These are phyloP conservation scores for Diprion similis DNA, from an alignment of 1,140 invertebrate genomes.

Conservation along the genomic window DNA sequence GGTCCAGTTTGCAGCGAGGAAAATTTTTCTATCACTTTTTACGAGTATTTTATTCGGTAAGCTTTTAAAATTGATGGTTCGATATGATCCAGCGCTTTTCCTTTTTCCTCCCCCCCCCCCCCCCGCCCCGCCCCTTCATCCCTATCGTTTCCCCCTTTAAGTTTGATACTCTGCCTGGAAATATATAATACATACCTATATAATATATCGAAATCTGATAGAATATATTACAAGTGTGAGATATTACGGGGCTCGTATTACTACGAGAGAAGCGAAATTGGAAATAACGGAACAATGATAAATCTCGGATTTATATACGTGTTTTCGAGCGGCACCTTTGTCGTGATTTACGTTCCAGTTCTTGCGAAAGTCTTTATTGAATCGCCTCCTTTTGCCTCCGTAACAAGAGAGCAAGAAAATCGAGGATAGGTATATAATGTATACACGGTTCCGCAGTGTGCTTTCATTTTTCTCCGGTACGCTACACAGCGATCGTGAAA, in stretches of 20 bases:
- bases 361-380: neutral
- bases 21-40: conserved; percentile 15
- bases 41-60: conserved; percentile 15
- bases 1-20: neutral
- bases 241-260: conserved; percentile 26
- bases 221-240: conserved; percentile 29
- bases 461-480: conserved; percentile 12
- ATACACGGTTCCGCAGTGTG: conserved; percentile 16
- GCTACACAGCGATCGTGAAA: neutral
- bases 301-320: conserved; percentile 27
- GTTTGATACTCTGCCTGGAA: conserved; percentile 31
- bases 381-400: neutral
- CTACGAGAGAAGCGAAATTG: conserved; percentile 25
- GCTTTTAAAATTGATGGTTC: conserved; percentile 7
- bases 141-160: neutral
- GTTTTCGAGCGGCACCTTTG: conserved; percentile 7
- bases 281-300: conserved; percentile 25
- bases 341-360: neutral
- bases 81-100: conserved; percentile 3
- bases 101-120: neutral
- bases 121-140: no score
- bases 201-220: conserved; percentile 32
- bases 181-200: neutral
- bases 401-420: conserved; percentile 18
- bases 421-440: conserved; percentile 22